Evolutionary conservation across 2,888 invertebrate genomes (phyloP).

Genomic region (Terebella lapidaria): DNA sequence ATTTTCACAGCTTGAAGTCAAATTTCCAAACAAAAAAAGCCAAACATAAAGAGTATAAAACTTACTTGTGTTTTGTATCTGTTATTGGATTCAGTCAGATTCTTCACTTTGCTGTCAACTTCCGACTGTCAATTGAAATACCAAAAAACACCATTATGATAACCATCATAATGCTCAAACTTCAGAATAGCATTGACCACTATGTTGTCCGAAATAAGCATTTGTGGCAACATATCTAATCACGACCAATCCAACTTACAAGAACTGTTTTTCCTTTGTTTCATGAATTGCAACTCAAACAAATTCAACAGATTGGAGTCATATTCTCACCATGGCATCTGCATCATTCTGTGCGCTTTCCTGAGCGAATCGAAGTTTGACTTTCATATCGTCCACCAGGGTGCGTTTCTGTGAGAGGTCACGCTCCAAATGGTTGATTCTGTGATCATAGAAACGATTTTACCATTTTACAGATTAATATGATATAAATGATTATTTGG

Average conservation of each 20-base stretch:
- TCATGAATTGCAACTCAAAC: no score
- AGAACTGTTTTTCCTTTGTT: no score
- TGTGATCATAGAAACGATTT: conserved; percentile 24
- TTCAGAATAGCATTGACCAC: no score
- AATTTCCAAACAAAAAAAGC: no score
- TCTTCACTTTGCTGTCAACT: conserved; percentile 38
- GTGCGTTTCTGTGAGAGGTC: conserved; percentile 47
- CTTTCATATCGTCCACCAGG: conserved; percentile 42
- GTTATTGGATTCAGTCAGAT: conserved; percentile 36
- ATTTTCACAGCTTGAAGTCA: conserved; percentile 21
- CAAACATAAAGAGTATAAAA: no score
- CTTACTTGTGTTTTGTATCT: conserved; percentile 30
- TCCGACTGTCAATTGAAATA: conserved; percentile 34
- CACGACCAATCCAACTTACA: no score
- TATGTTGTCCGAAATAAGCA: no score
- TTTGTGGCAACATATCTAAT: no score
- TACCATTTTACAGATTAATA: no score
- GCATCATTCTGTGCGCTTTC: conserved; percentile 41
- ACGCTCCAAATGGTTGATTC: conserved; percentile 41
- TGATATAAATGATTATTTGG: neutral
- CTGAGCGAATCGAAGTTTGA: conserved; percentile 39
- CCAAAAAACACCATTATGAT: neutral
- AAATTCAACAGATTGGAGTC: no score
- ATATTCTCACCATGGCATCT: conserved; percentile 40
- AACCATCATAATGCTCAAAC: no score